Base-by-base conservation (phyloP, 2,113 vertebrate genomes). In the Channa maculata region DNA sequence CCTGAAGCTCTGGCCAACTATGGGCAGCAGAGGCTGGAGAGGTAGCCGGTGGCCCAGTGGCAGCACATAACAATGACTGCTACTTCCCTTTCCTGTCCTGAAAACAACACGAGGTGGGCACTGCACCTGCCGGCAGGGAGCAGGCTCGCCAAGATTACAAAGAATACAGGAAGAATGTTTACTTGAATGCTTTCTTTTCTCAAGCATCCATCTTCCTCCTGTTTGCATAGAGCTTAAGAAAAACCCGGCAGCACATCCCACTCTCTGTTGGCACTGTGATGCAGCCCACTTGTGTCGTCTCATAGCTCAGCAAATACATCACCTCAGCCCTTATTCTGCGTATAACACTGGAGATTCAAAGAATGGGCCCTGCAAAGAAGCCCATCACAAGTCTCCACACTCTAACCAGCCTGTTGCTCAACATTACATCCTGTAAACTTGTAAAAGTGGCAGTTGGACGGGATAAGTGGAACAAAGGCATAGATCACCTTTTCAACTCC, bases 241-340 rank as follows among this genome's bases (percentile, higher is more conserved):
- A 88, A 91, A 87, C 85, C 79, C 39, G 83, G 73, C 88, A 39
- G 2, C 89, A 75, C 77, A 83, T 78, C 85, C 92, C 77, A 92
- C 89, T 90, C 76, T 70, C 37, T 84, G 88, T 92, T 94, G 93
- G 93, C 93, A 87, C 71, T 72, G 83, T 60, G 79, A 93, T 90
- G 87, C 77, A 68, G 77, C 92, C 88, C 84, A 85, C 91, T 95
- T 88, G 88, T 91, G 75, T 80, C 77, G 79, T 74, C 89, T 94
- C 94, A 94, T 93, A 94, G 91, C 92, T 92, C 90, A 93, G 91
- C 92, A 95, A 94, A 95, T 94, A 93, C 76, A 92, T 76, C 67
- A 76, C 87, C 81, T 76, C 78, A 79, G 77, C 86, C 85, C 87
- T 89, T 80, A 82, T 65, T 86, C 66, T 71, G 59, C 59, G 81